A percentile compares a stretch with the other conserved stretches of the same genome.
phyloP scores from a whole-genome alignment of 2,888 invertebrate genomes.

The Agrochola lota region DNA sequence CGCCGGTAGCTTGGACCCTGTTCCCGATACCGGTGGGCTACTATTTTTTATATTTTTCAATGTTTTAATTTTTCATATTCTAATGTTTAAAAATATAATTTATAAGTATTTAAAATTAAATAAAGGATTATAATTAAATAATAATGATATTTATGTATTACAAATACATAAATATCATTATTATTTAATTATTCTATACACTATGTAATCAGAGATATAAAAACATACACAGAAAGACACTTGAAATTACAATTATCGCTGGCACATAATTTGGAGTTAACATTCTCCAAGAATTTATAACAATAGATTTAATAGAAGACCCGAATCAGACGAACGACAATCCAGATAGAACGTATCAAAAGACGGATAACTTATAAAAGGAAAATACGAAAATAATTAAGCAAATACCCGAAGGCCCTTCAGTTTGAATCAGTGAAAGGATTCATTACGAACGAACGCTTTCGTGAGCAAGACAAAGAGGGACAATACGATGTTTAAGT shows the following conservation, averaged over 20 bases:
- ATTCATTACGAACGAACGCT: slow-evolving; percentile 54
- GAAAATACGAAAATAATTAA: slow-evolving; percentile 45
- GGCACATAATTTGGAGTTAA: not conserved
- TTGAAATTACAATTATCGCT: not conserved
- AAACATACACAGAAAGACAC: not conserved
- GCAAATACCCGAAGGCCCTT: slow-evolving; percentile 30
- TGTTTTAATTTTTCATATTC: no score
- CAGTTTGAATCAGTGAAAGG: slow-evolving; percentile 44
- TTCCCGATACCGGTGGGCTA: no score
- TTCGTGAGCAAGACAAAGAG: slow-evolving; percentile 51
- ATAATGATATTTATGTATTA: no score
- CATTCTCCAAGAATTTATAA: not conserved
- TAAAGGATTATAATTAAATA: no score
- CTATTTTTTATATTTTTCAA: no score
- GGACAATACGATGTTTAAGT: slow-evolving; percentile 45
- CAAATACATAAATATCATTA: not conserved
- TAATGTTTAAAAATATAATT: no score
- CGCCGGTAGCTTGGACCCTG: no score
- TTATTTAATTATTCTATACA: no score
- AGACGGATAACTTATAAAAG: slow-evolving; percentile 11
- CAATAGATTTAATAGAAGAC: slow-evolving; percentile 19
- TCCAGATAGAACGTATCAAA: slow-evolving; percentile 37
- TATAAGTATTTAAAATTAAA: no score
- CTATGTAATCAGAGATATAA: not conserved
- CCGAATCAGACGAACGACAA: slow-evolving; percentile 26